Percentiles rank a stretch among this genome's conserved stretches.
phyloP scores from a whole-genome alignment of 2,888 invertebrate genomes.

The Oxystoma pomonae region DNA sequence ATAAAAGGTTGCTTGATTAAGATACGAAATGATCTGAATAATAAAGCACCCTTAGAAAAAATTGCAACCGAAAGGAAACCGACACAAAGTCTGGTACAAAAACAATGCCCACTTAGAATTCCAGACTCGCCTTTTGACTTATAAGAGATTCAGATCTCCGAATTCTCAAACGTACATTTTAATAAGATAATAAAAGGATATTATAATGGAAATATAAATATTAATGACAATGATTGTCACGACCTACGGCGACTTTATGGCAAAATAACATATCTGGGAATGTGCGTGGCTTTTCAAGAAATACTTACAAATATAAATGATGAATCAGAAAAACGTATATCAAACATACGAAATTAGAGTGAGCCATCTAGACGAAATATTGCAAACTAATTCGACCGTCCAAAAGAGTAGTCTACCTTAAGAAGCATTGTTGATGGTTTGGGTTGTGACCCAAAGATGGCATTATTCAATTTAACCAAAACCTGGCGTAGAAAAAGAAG shows the following conservation, averaged over 20 bases:
- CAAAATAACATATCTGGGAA: background rate
- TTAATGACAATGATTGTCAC: background rate
- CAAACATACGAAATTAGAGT: too few relatives aligned
- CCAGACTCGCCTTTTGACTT: background rate
- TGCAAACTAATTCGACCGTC: too few relatives aligned
- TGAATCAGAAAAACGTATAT: too few relatives aligned
- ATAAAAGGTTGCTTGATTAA: background rate
- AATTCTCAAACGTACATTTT: conserved; percentile 1
- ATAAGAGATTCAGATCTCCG: background rate
- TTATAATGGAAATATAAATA: background rate
- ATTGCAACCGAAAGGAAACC: background rate
- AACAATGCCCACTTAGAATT: background rate
- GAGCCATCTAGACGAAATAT: too few relatives aligned
- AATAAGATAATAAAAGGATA: background rate
- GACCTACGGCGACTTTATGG: background rate
- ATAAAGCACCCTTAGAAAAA: background rate
- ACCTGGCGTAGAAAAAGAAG: background rate
- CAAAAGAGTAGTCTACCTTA: too few relatives aligned
- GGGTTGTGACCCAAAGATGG: background rate
- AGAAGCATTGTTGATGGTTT: background rate
- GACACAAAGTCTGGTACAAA: too few relatives aligned
- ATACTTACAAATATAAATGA: background rate
- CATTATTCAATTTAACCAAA: background rate
- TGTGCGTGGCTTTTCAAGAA: background rate
- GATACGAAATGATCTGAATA: background rate